Base-by-base conservation (phyloP, 2,113 vertebrate genomes). In the Gadus macrocephalus region DNA sequence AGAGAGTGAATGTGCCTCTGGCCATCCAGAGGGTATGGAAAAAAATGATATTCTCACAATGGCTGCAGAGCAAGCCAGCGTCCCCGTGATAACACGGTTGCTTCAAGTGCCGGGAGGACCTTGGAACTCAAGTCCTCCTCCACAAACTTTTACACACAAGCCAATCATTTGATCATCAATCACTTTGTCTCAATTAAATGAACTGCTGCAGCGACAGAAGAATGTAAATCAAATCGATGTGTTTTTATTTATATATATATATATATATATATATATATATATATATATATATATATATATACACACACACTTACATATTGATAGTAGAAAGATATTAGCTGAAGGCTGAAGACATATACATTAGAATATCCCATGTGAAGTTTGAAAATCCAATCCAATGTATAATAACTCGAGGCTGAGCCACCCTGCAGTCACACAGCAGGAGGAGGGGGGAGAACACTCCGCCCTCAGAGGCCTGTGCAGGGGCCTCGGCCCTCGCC, bases 1-100 rank as follows among this genome's bases (percentile, higher is more conserved):
- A 76, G 72, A 76, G 75, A 79, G 66, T 67, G 68, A 81, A 74
- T 74, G 19, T 73, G 79, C 75, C 77, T 73, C 73, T 67, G 69
- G 74, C 70, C 67, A 71, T 78, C 73, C 78, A 72, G 53, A 60
- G 42, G 68, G 73, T 25, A 58, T 49, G 42, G 42, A 77, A 70
- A 74, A 84, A n/a, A n/a, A 2, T 2, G 8, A 81, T 67, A 80
- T 58, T 74, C 58, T 56, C 58, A 64, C 53, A 27, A 16, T 67
- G 66, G 49, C 55, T 73, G 59, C 38, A 76, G 67, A 59, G 74
- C 42, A 64, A 76, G 70, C 62, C 31, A n/a, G 42, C 76, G 55
- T 62, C 69, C 59, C 68, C 66, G 12, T 35, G 60, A 65, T 42
- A 53, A 53, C 56, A 49, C 68, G 63, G 35, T 53, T 11, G 53